Conservation (phyloP, 2,888 invertebrate genomes). For the Acanthopleura granulata region DNA sequence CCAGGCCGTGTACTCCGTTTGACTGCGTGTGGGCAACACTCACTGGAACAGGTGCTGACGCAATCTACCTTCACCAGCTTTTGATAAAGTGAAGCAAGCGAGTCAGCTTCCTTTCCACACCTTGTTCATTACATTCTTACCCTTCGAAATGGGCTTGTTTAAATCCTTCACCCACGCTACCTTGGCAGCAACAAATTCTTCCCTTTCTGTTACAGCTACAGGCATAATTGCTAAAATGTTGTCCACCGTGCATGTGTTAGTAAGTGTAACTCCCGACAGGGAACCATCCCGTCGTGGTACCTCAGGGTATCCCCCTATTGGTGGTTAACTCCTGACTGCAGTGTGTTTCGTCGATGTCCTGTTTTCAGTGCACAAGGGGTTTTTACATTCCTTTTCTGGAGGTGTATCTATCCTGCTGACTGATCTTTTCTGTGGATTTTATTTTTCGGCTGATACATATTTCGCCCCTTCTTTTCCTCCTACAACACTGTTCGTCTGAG, state of each 20-base stretch:
- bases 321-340: neutral
- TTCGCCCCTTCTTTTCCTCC: neutral
- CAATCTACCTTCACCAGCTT: neutral
- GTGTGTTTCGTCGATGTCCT: neutral
- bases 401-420: no score
- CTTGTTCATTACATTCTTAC: neutral
- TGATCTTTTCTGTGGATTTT: neutral
- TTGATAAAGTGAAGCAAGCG: neutral
- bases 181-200: neutral
- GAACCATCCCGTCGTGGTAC: neutral
- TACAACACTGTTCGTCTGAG: no score
- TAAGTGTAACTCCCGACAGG: neutral
- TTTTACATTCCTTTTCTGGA: neutral
- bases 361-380: neutral
- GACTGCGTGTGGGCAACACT: neutral
- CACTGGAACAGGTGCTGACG: neutral
- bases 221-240: neutral
- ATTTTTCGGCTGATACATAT: neutral
- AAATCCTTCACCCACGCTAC: neutral
- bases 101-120: neutral
- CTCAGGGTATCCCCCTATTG: neutral
- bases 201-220: neutral
- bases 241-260: neutral
- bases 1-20: neutral
- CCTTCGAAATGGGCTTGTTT: neutral